Evolutionary conservation across 1,140 invertebrate species (phyloP).

Genomic region (Thalassaphorura encarpata): DNA sequence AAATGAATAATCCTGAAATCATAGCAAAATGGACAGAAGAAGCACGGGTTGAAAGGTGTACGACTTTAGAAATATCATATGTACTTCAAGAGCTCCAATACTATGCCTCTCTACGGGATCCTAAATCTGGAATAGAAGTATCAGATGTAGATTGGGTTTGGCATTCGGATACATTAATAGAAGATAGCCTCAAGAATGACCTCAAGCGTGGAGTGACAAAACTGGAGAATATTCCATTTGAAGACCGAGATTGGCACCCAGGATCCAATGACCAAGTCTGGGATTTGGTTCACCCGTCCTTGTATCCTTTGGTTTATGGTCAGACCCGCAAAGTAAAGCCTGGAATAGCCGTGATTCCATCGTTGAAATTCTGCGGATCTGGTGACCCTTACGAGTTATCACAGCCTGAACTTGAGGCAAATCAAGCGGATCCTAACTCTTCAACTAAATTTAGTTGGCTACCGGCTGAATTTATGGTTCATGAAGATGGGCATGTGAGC

Average conservation of each 20-base stretch:
- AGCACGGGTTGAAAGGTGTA: not conserved
- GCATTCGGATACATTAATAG: slow-evolving; percentile 4
- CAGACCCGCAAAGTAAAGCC: not conserved
- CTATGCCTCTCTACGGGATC: not conserved
- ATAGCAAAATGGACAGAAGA: slow-evolving; percentile 4
- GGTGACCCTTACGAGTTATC: too few species aligned
- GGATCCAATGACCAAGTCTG: slow-evolving; percentile 6
- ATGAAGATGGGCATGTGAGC: slow-evolving; percentile 2
- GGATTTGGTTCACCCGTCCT: slow-evolving; percentile 17
- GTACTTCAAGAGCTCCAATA: slow-evolving; percentile 1
- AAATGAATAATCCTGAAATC: slow-evolving; percentile 11
- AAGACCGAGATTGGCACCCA: slow-evolving; percentile 9
- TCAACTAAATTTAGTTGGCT: slow-evolving; percentile 11
- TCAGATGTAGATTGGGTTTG: slow-evolving; percentile 1
- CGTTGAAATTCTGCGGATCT: not conserved
- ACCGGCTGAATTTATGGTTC: slow-evolving; percentile 12
- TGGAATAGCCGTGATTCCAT: not conserved
- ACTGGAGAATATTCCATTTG: slow-evolving; percentile 1
- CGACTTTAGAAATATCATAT: not conserved
- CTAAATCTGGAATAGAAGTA: not conserved
- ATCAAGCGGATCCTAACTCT: not conserved
- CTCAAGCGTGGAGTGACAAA: not conserved
- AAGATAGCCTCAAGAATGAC: not conserved
- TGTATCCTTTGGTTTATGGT: slow-evolving; percentile 11
- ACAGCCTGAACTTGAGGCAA: too few species aligned